A percentile compares a stretch with the other conserved stretches of the same genome.
phyloP scores from a whole-genome alignment of 1,140 invertebrate species.

The Brachionus manjavacas region DNA sequence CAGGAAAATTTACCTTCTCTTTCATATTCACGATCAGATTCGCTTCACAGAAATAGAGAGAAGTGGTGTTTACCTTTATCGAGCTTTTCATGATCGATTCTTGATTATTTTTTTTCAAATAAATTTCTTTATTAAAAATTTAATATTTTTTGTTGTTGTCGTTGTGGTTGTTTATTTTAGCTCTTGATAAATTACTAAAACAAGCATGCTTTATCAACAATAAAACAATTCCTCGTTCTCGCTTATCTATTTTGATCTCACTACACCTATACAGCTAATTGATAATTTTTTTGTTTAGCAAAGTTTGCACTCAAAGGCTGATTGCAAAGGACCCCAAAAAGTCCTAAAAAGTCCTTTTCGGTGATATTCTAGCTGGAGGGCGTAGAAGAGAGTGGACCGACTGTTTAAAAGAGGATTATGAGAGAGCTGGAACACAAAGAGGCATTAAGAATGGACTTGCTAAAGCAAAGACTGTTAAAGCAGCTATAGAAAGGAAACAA shows the following conservation, averaged over 20 bases:
- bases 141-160: not conserved
- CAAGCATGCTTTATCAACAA: conserved; percentile 6
- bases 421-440: too few species aligned
- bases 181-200: not conserved
- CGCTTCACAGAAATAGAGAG: not conserved
- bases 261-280: not conserved
- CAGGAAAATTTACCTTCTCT: not conserved
- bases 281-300: not conserved
- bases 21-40: conserved; percentile 24
- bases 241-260: not conserved
- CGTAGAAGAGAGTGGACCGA: too few species aligned
- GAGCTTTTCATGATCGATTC: conserved; percentile 13
- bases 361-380: too few species aligned
- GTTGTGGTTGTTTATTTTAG: not conserved
- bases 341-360: too few species aligned
- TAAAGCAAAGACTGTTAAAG: too few species aligned
- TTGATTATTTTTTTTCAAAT: conserved; percentile 1
- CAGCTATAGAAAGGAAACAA: too few species aligned
- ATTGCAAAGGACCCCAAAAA: too few species aligned
- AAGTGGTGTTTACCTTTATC: not conserved
- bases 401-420: too few species aligned
- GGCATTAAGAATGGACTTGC: too few species aligned
- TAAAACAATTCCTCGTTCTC: not conserved
- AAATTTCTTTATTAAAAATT: conserved; percentile 28
- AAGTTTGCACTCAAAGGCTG: too few species aligned